Evolutionary conservation across 1,140 invertebrate species (phyloP).

Genomic region (Acyrthosiphon pisum): DNA sequence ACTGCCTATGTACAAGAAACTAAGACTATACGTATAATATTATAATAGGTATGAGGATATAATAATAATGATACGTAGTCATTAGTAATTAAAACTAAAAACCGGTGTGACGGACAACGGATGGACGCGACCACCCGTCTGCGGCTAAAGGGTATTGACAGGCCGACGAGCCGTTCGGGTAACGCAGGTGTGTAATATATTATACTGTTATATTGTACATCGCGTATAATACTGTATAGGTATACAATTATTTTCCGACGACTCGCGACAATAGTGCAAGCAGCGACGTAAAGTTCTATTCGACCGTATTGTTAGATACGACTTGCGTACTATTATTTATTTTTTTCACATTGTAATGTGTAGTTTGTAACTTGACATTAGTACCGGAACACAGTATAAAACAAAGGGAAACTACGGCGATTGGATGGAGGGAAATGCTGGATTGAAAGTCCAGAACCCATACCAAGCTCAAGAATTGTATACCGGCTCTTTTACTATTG

Average conservation of each 20-base stretch:
- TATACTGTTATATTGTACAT: neutral
- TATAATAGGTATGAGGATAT: neutral
- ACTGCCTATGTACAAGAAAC: no score
- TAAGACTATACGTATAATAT: neutral
- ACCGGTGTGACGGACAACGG: neutral
- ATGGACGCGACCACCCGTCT: constrained; percentile 27
- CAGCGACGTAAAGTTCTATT: no score
- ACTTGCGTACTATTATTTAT: no score
- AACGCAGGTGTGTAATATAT: neutral
- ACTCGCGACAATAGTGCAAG: neutral
- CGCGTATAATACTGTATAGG: neutral
- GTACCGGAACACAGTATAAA: no score
- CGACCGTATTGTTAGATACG: no score
- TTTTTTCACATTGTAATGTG: no score
- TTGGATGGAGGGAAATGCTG: no score
- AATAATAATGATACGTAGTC: neutral
- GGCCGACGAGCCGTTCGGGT: neutral
- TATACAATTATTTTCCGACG: neutral
- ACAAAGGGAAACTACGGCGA: no score
- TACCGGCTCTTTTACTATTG: no score
- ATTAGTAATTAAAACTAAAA: constrained; percentile 42
- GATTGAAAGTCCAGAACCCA: no score
- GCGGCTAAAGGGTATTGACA: neutral
- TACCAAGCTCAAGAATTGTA: no score
- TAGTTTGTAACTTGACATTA: no score